Evolutionary conservation across 2,888 invertebrate genomes (phyloP), one percentile per base, ranked within the genome.

Genomic region (Smittia sp.): DNA sequence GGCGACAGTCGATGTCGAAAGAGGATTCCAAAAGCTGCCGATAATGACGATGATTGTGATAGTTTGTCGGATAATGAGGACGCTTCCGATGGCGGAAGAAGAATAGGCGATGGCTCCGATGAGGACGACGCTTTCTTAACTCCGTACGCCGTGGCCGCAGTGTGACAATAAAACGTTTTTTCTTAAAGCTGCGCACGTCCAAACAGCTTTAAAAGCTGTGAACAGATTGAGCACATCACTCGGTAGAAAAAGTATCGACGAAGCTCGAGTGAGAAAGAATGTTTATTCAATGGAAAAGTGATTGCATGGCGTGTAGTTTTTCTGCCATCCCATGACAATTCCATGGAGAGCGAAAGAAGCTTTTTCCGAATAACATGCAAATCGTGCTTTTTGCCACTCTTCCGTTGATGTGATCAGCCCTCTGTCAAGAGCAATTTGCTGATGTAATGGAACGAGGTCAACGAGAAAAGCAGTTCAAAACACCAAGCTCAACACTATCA

Each of bases 71-170:
- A 73, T 24, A 15, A 46, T 15, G 9, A 22, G 6, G n/a, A 24
- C 3, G 32, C 46, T 32, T 32, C 76, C 76, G 83, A 75, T 74
- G 81, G 81, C 75, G 78, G 82, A 82, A 79, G 82, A 82, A 73
- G 79, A 81, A 80, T 79, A 24, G 82, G 81, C 74, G 82, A 82
- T 75, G 82, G 82, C 74, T 82, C 82, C 74, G 82, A 83, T 63
- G 83, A 82, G 75, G 80, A 83, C 75, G 83, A 83, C 75, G 82
- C 82, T 0, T 76, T 83, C 75, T 76, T 83, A 75, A 81, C 82
- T 75, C 82, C 81, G 77, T 79, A 80, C 76, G 79, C 81, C 75
- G 77, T 82, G 77, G 79, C 80, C 79, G 81, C 82, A 76, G 82
- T 82, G 80, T 82, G 82, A 82, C 67, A 67, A 58, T 58, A 58